Evolutionary conservation across 2,888 invertebrate species (phyloP), one percentile per base, ranked within the genome.

Genomic region (Allygus modestus): DNA sequence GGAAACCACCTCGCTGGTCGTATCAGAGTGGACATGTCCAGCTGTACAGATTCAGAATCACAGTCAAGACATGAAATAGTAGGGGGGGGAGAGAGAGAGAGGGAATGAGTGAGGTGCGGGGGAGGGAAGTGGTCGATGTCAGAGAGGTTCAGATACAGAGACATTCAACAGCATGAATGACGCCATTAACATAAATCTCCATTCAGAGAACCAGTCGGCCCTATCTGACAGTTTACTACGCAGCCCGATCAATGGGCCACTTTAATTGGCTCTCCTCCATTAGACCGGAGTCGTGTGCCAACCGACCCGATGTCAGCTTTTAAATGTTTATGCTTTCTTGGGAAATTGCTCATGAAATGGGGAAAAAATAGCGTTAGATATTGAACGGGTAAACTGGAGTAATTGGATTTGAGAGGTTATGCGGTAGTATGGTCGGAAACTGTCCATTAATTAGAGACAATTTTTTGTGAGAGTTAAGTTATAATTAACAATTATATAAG

Each of bases 151-250:
- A 41, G 73, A 37, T 73, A 73, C 73, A 73, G 73, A 73, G 73
- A 73, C 73, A 73, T 73, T 41, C 73, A 41, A 73, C 73, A 41
- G 41, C 73, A 41, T 73, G 73, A 73, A 73, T 73, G 73, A 43
- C 65, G 31, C 73, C 73, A 73, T 73, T 73, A 73, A 73, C 73
- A 73, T 73, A 73, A 73, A 73, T 73, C 73, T 73, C 73, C 73
- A 73, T 73, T 73, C n/a, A 73, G n/a, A 41, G 41, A 43, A 73
- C 73, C 73, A 73, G 37, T 43, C 41, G 43, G 0, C 28, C 7
- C 65, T 65, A 65, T 65, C 65, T 65, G 65, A 65, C 65, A 65
- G 65, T 65, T 65, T 65, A 65, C 65, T 65, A 65, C 65, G 65
- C 17, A 17, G 65, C 65, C 26, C 28, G 65, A 65, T 65, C 65